Evolutionary conservation across 2,797 vertebrate species (phyloP).

Genomic region (Poecilia picta): DNA sequence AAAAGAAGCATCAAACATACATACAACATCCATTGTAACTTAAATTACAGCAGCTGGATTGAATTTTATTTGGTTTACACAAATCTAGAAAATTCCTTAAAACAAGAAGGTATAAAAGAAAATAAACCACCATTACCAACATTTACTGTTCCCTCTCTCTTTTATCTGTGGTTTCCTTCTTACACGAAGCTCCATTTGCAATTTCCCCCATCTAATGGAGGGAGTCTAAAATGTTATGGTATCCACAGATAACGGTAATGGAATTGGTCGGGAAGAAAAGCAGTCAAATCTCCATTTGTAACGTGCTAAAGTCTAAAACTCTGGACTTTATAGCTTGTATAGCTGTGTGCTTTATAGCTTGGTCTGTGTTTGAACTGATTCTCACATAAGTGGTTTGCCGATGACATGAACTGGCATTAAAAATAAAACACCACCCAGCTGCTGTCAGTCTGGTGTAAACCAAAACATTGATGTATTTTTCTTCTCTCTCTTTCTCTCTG

Average conservation of each 20-base stretch:
- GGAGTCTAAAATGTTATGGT: slow-evolving; percentile 30
- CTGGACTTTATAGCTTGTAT: too few species aligned
- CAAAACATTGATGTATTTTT: slow-evolving; percentile 28
- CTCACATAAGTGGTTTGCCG: slow-evolving; percentile 32
- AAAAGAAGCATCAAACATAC: background rate
- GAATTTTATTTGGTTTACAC: background rate
- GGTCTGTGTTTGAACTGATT: slow-evolving; percentile 27
- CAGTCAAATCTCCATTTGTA: slow-evolving; percentile 29
- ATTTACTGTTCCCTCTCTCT: background rate
- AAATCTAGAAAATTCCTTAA: background rate
- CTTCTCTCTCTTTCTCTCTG: background rate
- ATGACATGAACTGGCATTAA: slow-evolving; percentile 17
- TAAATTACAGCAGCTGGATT: background rate
- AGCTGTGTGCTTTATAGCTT: slow-evolving; percentile 20
- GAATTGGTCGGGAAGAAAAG: slow-evolving; percentile 28
- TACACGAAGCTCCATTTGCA: slow-evolving; percentile 7
- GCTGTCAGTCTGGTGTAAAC: slow-evolving; percentile 24
- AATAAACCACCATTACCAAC: background rate
- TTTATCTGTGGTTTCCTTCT: background rate
- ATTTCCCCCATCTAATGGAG: slow-evolving; percentile 29
- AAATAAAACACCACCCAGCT: slow-evolving; percentile 34
- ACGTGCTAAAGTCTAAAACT: slow-evolving; percentile 28
- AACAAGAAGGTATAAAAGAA: background rate
- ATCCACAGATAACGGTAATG: slow-evolving; percentile 35
- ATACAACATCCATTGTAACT: background rate